Evolutionary conservation across 2,888 invertebrate species (phyloP).

Genomic region (Aleiodes testaceus): DNA sequence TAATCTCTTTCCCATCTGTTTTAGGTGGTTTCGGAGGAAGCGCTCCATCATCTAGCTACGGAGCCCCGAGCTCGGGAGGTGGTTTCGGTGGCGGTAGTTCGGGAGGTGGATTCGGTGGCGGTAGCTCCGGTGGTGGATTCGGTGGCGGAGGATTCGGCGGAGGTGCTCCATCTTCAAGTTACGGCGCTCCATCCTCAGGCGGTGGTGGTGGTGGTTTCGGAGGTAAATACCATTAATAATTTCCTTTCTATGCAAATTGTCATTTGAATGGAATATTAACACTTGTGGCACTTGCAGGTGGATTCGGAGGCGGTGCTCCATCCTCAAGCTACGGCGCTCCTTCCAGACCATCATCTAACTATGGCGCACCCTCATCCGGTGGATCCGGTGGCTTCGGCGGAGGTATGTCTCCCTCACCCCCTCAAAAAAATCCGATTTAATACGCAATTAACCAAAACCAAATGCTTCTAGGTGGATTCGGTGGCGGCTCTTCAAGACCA

Average conservation of each 20-base stretch:
- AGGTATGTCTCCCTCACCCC: constrained; percentile 46
- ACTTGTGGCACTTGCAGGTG: constrained; percentile 56
- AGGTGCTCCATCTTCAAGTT: constrained; percentile 68
- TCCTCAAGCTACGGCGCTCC: constrained; percentile 68
- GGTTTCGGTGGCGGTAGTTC: constrained; percentile 57
- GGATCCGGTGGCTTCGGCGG: constrained; percentile 42
- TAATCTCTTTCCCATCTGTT: background rate
- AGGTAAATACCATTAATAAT: constrained; percentile 18
- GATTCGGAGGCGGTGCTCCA: constrained; percentile 60
- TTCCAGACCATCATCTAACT: constrained; percentile 64
- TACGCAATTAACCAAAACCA: constrained; percentile 27
- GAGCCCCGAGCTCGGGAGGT: constrained; percentile 69
- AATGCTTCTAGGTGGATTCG: constrained; percentile 40
- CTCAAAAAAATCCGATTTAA: constrained; percentile 36
- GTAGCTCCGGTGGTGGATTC: constrained; percentile 69
- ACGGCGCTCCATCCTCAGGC: constrained; percentile 66
- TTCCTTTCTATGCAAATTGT: too few relatives aligned
- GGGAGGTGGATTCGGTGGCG: constrained; percentile 59
- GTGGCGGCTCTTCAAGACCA: constrained; percentile 57
- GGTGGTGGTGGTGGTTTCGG: constrained; percentile 20
- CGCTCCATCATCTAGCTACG: constrained; percentile 57
- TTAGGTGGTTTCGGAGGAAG: constrained; percentile 45
- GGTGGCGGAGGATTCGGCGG: constrained; percentile 69
- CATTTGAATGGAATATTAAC: too few relatives aligned
- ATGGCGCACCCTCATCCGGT: constrained; percentile 59